Evolutionary conservation across 2,113 vertebrate genomes (phyloP), one percentile per base, ranked within the genome.

Genomic region (Phoenicopterus ruber): DNA sequence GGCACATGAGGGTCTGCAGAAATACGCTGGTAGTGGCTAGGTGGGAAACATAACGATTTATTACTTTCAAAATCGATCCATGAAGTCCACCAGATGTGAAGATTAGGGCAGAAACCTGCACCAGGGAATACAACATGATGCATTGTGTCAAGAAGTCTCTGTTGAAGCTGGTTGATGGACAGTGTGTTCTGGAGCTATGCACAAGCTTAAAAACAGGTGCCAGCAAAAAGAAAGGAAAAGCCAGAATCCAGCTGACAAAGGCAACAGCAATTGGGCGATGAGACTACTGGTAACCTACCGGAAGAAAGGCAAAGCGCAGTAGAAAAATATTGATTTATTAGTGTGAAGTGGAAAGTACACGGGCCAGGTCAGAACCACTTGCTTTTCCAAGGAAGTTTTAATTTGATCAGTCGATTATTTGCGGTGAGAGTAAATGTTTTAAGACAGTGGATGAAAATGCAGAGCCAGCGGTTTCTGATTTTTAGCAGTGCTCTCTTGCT

Each of bases 151-250:
- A 86, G 63, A 57, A 67, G 36, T 79, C 69, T 83, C 58, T 85
- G 32, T 62, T 72, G 40, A 81, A 91, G 62, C 47, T 28, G 26
- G 12, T 28, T 61, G 77, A 84, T 79, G 83, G 73, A 78, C 61
- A 87, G 57, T 7, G 6, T 69, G 82, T n/a, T 94, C 77, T 84
- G 57, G 52, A 91, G 57, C 80, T 71, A 3, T 0, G 2, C 2
- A 1, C 2, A 31, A 86, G 32, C 74, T 81, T 94, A 81, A 70
- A 70, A 80, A 78, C n/a, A 66, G 17, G 57, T 92, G 47, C 82
- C 88, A 95, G 93, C 24, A 86, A 88, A 92, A 95, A 95, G 80
- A 88, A 83, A 93, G 32, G 14, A 88, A 88, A 93, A 74, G 71
- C 50, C 70, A 83, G 76, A 88, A 72, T 94, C 82, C 90, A 96